Evolutionary conservation across 2,888 invertebrate species (phyloP).

Genomic region (Deilephila porcellus): DNA sequence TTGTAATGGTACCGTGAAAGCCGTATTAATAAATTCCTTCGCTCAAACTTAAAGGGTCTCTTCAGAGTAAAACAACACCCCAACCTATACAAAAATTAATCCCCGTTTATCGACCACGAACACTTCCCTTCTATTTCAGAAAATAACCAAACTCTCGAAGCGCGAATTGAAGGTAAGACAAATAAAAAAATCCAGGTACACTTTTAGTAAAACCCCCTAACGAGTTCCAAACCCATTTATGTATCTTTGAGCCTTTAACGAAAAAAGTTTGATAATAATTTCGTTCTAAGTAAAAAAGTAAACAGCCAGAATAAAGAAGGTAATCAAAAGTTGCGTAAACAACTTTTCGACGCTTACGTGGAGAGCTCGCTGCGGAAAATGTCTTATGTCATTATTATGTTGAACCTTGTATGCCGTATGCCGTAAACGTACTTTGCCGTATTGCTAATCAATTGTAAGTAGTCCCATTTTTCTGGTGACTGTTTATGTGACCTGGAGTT

Average conservation of each 20-base stretch:
- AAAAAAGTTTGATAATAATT: conserved; percentile 80
- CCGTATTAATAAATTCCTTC: background rate
- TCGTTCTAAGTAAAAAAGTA: conserved; percentile 77
- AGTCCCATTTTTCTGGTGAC: background rate
- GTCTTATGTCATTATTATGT: conserved; percentile 46
- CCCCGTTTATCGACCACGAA: conserved; percentile 5
- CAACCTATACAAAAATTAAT: background rate
- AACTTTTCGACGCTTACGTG: conserved; percentile 73
- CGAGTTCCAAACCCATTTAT: conserved; percentile 72
- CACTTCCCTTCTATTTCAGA: conserved; percentile 16
- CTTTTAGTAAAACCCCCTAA: conserved; percentile 57
- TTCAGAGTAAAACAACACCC: background rate
- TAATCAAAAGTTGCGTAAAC: conserved; percentile 81
- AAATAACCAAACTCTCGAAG: conserved; percentile 42
- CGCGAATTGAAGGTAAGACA: conserved; percentile 43
- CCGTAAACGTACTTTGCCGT: background rate
- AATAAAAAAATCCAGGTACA: conserved; percentile 61
- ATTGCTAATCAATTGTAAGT: background rate
- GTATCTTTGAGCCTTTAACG: conserved; percentile 74
- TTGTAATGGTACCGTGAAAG: too few relatives aligned
- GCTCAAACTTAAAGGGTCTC: background rate
- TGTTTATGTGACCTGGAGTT: too few relatives aligned
- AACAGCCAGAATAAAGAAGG: conserved; percentile 76
- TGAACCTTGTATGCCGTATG: background rate
- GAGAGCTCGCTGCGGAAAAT: conserved; percentile 56